These are phyloP conservation scores for Xestobium rufovillosum DNA, from an alignment of 2,888 invertebrate species.

Conservation along the genomic window DNA sequence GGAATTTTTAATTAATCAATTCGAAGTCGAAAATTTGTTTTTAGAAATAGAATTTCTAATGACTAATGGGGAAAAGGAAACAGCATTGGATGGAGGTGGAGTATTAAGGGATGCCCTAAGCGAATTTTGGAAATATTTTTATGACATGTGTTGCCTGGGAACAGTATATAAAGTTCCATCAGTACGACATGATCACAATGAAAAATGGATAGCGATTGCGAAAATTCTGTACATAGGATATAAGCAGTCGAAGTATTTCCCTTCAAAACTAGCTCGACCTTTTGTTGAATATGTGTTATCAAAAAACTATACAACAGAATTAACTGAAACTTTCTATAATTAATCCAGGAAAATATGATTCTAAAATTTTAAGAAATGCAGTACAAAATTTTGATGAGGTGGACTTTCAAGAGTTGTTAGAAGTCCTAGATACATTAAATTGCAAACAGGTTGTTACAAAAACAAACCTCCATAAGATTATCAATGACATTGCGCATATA, in stretches of 20 bases:
- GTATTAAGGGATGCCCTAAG: slow-evolving; percentile 20
- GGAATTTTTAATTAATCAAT: slow-evolving; percentile 8
- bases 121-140: slow-evolving; percentile 18
- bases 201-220: slow-evolving; percentile 17
- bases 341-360: no score
- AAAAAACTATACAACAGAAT: no score
- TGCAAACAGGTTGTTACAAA: no score
- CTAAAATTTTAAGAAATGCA: no score
- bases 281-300: slow-evolving; percentile 10
- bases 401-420: no score
- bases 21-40: slow-evolving; percentile 3
- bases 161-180: slow-evolving; percentile 14
- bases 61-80: slow-evolving; percentile 15
- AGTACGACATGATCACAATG: slow-evolving; percentile 10
- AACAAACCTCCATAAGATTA: no score
- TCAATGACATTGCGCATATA: slow-evolving; percentile 17
- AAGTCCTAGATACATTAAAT: no score
- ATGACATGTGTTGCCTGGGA: slow-evolving; percentile 11
- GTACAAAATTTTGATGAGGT: no score
- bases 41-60: slow-evolving; percentile 17
- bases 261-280: slow-evolving; percentile 10
- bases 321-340: no score
- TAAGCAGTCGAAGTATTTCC: slow-evolving; percentile 15
- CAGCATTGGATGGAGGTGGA: slow-evolving; percentile 16
- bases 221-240: slow-evolving; percentile 16